A percentile compares a stretch with the other conserved stretches of the same genome.
These are phyloP conservation scores for Hemithea aestivaria DNA, from an alignment of 2,888 invertebrate genomes.

Conservation along the genomic window DNA sequence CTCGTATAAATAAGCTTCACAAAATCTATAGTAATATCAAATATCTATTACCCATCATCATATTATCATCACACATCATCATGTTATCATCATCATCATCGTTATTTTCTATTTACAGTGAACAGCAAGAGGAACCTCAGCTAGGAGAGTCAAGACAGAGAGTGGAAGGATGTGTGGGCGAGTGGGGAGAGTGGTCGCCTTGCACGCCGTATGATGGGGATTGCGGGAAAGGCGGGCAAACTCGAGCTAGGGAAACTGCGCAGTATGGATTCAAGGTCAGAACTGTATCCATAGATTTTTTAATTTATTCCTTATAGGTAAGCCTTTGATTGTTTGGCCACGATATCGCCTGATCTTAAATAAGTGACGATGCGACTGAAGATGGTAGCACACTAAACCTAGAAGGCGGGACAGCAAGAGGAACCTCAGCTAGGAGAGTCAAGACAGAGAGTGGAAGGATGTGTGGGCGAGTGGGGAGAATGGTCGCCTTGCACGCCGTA, in stretches of 20 bases:
- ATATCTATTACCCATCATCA: no score
- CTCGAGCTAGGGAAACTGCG: conserved; percentile 27
- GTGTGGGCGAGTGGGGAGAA: conserved; percentile 46
- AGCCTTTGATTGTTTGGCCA: no score
- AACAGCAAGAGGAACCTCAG: conserved; percentile 37
- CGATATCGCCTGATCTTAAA: no score
- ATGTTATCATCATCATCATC: no score
- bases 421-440: conserved; percentile 44
- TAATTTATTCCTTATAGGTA: no score
- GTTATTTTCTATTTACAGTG: no score
- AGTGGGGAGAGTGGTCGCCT: conserved; percentile 55
- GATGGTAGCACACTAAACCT: no score
- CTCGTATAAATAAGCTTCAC: no score
- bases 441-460: conserved; percentile 24
- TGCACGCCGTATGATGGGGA: conserved; percentile 42
- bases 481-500: conserved; percentile 52
- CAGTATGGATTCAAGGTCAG: conserved; percentile 7
- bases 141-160: conserved; percentile 36
- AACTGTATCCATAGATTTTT: no score
- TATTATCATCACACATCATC: no score
- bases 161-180: conserved; percentile 30
- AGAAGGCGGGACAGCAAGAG: conserved; percentile 32
- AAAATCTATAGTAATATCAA: no score
- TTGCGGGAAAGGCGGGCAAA: conserved; percentile 51
- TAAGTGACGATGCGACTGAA: no score